Evolutionary conservation across 1,140 invertebrate species (phyloP), one percentile per base, ranked within the genome.

Genomic region (Plutomurus gul): DNA sequence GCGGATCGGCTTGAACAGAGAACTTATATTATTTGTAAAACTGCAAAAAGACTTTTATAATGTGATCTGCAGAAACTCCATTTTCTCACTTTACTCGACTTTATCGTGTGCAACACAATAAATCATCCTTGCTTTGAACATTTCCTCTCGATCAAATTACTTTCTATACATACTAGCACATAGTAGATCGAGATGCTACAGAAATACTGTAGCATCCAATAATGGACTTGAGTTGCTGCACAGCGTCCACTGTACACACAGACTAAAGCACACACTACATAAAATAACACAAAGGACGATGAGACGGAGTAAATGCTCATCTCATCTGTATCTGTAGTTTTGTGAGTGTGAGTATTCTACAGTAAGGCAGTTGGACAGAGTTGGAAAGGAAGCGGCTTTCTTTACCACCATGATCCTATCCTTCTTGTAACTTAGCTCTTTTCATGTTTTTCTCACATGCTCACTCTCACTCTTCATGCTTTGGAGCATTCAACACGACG

Each of bases 131-230:
- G 36, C 70, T 72, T 39, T 72, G 70, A 36, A 72, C 70, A 72
- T 72, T 72, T 72, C 70, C 36, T 72, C 70, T 72, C 70, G 39
- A 72, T 72, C 70, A 72, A 72, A 72, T 72, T 72, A 72, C 70
- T 72, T 39, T 65, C 56, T 30, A 65, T n/a, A 25, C 56, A 65
- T 65, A 65, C 56, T 25, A 65, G 27, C n/a, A 65, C 56, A 36
- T n/a, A n/a, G n/a, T n/a, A n/a, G n/a, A n/a, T n/a, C n/a, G n/a
- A n/a, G n/a, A n/a, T n/a, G n/a, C n/a, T n/a, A n/a, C n/a, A n/a
- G n/a, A n/a, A n/a, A n/a, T n/a, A n/a, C n/a, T n/a, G n/a, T n/a
- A n/a, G n/a, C n/a, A n/a, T n/a, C n/a, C n/a, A n/a, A n/a, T n/a
- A n/a, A n/a, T n/a, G n/a, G n/a, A n/a, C n/a, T n/a, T n/a, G n/a